Evolutionary conservation across 1,140 invertebrate genomes (phyloP).

Genomic region (Drosophila tristis): DNA sequence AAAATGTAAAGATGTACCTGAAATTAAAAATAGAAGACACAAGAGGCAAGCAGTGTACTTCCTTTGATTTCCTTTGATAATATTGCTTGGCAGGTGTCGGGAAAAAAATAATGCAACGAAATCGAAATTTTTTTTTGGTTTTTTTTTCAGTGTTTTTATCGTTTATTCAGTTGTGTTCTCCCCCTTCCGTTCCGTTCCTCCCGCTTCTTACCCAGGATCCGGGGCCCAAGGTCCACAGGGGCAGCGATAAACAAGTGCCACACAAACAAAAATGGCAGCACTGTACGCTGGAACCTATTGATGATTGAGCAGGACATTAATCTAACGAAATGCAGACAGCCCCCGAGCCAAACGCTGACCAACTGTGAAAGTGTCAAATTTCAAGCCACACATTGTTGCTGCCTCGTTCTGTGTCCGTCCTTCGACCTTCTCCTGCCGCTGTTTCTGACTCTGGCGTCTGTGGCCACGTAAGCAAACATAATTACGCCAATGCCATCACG

Average conservation of each 20-base stretch:
- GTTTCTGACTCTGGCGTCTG: conserved; percentile 42
- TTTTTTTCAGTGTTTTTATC: no score
- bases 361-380: conserved; percentile 82
- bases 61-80: no score
- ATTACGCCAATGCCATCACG: conserved; percentile 65
- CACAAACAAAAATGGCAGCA: conserved; percentile 73
- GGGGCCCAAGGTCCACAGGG: conserved; percentile 28
- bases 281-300: conserved; percentile 75
- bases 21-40: no score
- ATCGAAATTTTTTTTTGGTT: no score
- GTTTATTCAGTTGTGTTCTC: not conserved
- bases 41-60: no score
- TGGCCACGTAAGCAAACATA: conserved; percentile 79
- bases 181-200: conserved; percentile 2
- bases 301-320: conserved; percentile 82
- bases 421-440: conserved; percentile 4
- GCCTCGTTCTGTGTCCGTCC: conserved; percentile 27
- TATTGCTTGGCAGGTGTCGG: not conserved
- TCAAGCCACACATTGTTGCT: conserved; percentile 69
- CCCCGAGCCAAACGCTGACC: conserved; percentile 70
- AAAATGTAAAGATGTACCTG: no score
- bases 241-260: conserved; percentile 76
- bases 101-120: not conserved
- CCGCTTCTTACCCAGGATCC: not conserved
- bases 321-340: conserved; percentile 79